phyloP scores from a whole-genome alignment of 2,888 invertebrate species.

The Crepidodera aurea region DNA sequence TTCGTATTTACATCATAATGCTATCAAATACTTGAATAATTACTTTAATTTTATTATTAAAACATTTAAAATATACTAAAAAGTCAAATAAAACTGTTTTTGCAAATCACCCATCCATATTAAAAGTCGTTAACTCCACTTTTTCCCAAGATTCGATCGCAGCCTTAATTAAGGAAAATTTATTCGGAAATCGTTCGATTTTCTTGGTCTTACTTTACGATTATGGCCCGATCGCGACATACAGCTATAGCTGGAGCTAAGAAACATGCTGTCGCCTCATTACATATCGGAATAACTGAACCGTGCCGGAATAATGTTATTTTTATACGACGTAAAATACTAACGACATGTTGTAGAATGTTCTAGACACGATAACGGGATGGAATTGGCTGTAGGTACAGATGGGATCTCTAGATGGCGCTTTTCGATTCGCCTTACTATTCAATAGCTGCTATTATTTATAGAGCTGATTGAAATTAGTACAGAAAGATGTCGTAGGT shows the following conservation, averaged over 20 bases:
- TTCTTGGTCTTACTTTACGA: conserved; percentile 52
- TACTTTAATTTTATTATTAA: too few relatives aligned
- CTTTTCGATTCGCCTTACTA: background rate
- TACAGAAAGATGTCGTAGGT: too few relatives aligned
- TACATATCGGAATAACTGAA: conserved; percentile 57
- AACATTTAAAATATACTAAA: too few relatives aligned
- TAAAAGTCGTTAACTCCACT: too few relatives aligned
- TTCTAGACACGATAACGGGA: conserved; percentile 18
- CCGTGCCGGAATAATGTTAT: conserved; percentile 55
- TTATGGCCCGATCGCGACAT: conserved; percentile 47
- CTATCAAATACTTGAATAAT: too few relatives aligned
- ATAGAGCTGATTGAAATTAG: too few relatives aligned
- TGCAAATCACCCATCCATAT: too few relatives aligned
- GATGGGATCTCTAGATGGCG: background rate
- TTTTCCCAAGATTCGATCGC: too few relatives aligned
- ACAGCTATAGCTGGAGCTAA: conserved; percentile 42
- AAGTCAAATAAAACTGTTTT: too few relatives aligned
- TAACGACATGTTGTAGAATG: conserved; percentile 52
- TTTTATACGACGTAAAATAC: conserved; percentile 58
- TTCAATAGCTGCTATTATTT: background rate
- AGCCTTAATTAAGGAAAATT: conserved; percentile 52
- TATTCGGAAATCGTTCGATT: conserved; percentile 49
- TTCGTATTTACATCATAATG: too few relatives aligned
- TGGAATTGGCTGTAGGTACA: background rate
- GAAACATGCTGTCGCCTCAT: conserved; percentile 56